Conservation (phyloP, 2,888 invertebrate species). For the Agonopterix arenella region DNA sequence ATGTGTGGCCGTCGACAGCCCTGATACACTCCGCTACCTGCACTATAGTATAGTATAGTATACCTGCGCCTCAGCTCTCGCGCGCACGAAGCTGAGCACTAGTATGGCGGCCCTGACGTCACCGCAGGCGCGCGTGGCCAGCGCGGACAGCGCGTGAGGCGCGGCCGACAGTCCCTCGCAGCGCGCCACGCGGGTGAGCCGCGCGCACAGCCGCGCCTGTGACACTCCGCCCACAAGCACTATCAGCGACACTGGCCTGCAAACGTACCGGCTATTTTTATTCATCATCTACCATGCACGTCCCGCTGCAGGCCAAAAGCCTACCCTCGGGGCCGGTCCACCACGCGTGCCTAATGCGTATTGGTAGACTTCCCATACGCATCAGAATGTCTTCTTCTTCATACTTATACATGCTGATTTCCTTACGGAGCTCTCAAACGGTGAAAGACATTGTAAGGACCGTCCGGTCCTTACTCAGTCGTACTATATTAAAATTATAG, state of each 20-base stretch:
- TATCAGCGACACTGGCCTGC: slow-evolving; percentile 83
- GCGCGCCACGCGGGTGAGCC: slow-evolving; percentile 81
- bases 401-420: too few species aligned
- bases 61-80: slow-evolving; percentile 32
- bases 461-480: too few species aligned
- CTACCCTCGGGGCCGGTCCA: too few species aligned
- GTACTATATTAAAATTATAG: too few species aligned
- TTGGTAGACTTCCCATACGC: too few species aligned
- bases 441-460: too few species aligned
- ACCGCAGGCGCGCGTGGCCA: slow-evolving; percentile 90
- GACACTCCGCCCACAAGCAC: slow-evolving; percentile 82
- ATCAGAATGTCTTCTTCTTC: too few species aligned
- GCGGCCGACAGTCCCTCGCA: slow-evolving; percentile 83
- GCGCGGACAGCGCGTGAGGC: slow-evolving; percentile 81
- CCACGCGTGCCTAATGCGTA: too few species aligned
- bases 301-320: too few species aligned
- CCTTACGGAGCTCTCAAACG: too few species aligned
- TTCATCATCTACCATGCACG: too few species aligned
- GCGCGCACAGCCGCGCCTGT: slow-evolving; percentile 70
- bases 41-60: not conserved
- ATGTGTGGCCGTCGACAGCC: too few species aligned
- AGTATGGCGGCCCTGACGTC: slow-evolving; percentile 96
- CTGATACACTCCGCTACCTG: not conserved
- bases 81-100: slow-evolving; percentile 85
- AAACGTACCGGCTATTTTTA: not conserved